Percentiles rank a stretch among this genome's conserved stretches.
phyloP scores from a whole-genome alignment of 2,113 vertebrate genomes.

The Ophiodon elongatus region DNA sequence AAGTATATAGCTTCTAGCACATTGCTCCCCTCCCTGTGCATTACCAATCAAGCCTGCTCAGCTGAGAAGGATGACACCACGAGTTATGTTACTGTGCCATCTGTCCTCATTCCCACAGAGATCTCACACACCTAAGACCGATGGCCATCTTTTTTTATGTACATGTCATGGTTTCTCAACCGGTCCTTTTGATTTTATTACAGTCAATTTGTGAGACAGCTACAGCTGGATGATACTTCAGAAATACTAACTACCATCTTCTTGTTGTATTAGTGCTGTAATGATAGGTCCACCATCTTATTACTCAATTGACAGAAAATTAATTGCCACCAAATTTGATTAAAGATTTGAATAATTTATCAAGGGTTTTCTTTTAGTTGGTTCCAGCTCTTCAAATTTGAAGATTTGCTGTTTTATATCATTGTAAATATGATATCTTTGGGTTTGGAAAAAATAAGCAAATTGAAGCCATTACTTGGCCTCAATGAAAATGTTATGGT shows the following conservation, averaged over 20 bases:
- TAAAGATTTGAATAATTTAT: no score
- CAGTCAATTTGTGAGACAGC: slow-evolving; percentile 33
- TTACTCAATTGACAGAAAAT: background rate
- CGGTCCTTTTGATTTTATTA: slow-evolving; percentile 29
- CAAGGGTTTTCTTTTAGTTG: background rate
- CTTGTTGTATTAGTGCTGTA: background rate
- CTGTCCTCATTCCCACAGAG: slow-evolving; percentile 32
- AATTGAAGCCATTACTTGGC: background rate
- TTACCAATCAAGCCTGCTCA: slow-evolving; percentile 46
- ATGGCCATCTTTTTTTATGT: slow-evolving; percentile 33
- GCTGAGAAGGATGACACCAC: slow-evolving; percentile 30
- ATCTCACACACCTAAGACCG: slow-evolving; percentile 26
- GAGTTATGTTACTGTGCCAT: slow-evolving; percentile 35
- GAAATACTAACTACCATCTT: background rate
- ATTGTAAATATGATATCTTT: no score
- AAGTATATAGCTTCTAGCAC: slow-evolving; percentile 42
- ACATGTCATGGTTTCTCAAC: slow-evolving; percentile 18
- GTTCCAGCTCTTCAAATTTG: background rate
- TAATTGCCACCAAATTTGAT: background rate
- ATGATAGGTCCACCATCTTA: no score
- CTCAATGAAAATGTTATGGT: background rate
- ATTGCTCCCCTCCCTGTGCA: slow-evolving; percentile 22
- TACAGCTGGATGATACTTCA: background rate
- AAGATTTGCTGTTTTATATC: background rate
- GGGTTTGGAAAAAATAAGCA: background rate